Percentiles rank a stretch among this genome's conserved stretches.
Evolutionary conservation across 1,140 invertebrate species (phyloP).

Genomic region (Lucilia cuprina): DNA sequence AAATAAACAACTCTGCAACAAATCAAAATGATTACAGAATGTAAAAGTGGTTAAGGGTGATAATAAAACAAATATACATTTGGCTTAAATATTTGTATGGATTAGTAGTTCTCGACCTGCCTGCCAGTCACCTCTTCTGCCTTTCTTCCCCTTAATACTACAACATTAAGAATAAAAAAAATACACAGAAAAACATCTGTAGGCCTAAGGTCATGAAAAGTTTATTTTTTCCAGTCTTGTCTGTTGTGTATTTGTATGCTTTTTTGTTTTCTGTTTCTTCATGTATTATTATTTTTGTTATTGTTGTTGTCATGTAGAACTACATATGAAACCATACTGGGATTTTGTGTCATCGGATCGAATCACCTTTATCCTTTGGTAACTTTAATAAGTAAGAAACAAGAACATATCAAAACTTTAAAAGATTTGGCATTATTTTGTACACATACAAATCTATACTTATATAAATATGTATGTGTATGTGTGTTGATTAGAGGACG

Average conservation of each 20-base stretch:
- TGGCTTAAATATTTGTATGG: too few relatives aligned
- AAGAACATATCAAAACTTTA: background rate
- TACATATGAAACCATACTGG: background rate
- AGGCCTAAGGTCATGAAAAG: background rate
- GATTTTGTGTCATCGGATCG: background rate
- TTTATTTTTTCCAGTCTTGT: background rate
- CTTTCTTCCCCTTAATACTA: too few relatives aligned
- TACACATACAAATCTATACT: background rate
- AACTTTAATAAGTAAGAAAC: background rate
- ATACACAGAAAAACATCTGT: background rate
- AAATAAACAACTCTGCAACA: too few relatives aligned
- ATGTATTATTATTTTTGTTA: background rate
- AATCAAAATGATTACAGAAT: too few relatives aligned
- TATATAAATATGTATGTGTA: background rate
- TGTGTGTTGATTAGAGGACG: too few relatives aligned
- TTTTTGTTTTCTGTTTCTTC: background rate
- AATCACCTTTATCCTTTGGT: conserved; percentile 6
- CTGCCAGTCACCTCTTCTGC: too few relatives aligned
- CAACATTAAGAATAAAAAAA: too few relatives aligned
- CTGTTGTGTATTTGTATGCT: background rate
- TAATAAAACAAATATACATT: too few relatives aligned
- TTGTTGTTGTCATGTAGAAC: background rate
- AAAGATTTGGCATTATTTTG: background rate
- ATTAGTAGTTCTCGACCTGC: too few relatives aligned
- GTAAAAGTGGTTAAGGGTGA: too few relatives aligned